Conservation (phyloP, 1,140 invertebrate genomes). For the Micrasema minimum region DNA sequence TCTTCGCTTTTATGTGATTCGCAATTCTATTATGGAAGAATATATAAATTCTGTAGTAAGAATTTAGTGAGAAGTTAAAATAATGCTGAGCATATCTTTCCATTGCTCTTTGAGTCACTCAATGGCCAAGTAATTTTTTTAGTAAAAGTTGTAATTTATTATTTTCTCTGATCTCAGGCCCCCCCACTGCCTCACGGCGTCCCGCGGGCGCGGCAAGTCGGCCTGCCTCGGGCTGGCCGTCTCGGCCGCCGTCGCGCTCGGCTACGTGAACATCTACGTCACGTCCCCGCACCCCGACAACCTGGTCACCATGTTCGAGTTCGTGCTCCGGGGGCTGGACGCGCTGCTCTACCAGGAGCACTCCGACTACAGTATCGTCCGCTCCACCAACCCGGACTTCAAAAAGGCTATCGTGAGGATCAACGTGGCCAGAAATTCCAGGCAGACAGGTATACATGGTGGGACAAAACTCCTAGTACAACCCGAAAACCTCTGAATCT, state of each 20-base stretch:
- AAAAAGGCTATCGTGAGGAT: slow-evolving; percentile 96
- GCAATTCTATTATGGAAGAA: no score
- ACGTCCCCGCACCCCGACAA: slow-evolving; percentile 99
- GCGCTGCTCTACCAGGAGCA: slow-evolving; percentile 96
- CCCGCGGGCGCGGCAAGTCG: slow-evolving; percentile 97
- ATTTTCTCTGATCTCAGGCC: slow-evolving; percentile 71
- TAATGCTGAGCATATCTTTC: no score
- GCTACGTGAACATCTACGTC: slow-evolving; percentile 98
- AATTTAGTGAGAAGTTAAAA: no score
- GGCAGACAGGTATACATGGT: slow-evolving; percentile 98
- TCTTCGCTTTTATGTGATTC: no score
- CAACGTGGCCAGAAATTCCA: slow-evolving; percentile 89
- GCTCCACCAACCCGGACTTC: slow-evolving; percentile 95
- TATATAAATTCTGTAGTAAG: no score
- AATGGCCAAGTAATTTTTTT: no score
- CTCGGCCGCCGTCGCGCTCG: slow-evolving; percentile 84
- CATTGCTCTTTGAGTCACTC: no score
- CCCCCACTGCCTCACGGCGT: slow-evolving; percentile 95
- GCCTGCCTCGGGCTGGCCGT: slow-evolving; percentile 96
- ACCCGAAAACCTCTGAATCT: no score
- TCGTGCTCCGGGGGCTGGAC: slow-evolving; percentile 97
- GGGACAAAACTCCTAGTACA: no score
- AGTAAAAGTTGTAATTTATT: no score
- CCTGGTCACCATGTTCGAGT: slow-evolving; percentile 97
- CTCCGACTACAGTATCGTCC: slow-evolving; percentile 94